Evolutionary conservation across 1,140 invertebrate species (phyloP).

Genomic region (Papilio polyxenes): DNA sequence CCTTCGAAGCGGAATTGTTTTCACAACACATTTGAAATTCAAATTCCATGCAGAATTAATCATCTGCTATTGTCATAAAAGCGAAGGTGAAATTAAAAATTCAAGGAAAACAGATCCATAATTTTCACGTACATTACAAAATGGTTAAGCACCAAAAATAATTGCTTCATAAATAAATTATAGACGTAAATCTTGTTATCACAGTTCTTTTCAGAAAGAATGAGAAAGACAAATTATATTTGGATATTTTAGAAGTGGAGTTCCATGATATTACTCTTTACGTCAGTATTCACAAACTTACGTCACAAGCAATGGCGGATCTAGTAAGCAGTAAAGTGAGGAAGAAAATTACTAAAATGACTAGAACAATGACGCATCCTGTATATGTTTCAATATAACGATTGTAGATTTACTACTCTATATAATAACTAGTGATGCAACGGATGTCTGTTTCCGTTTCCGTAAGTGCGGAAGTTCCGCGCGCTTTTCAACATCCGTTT

Average conservation of each 20-base stretch:
- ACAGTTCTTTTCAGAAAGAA: neutral
- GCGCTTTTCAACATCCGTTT: too few species aligned
- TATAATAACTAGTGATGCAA: too few species aligned
- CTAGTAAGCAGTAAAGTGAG: neutral
- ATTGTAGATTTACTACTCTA: too few species aligned
- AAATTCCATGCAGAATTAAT: constrained; percentile 8
- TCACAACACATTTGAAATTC: constrained; percentile 19
- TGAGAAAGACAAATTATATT: neutral
- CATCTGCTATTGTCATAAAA: neutral
- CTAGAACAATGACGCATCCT: neutral
- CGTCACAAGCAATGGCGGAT: neutral
- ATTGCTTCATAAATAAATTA: constrained; percentile 3
- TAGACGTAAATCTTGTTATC: too few species aligned
- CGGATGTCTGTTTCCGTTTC: too few species aligned
- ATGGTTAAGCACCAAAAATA: neutral
- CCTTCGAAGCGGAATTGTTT: constrained; percentile 10
- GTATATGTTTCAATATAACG: too few species aligned
- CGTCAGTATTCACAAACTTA: too few species aligned
- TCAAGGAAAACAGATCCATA: neutral
- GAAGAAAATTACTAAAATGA: neutral
- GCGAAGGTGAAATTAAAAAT: neutral
- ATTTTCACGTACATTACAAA: neutral
- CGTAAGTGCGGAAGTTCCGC: too few species aligned
- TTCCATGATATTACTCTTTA: too few species aligned
- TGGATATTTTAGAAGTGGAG: neutral